Evolutionary conservation across 1,140 invertebrate genomes (phyloP).

Genomic region (Panagrolaimus sp.): DNA sequence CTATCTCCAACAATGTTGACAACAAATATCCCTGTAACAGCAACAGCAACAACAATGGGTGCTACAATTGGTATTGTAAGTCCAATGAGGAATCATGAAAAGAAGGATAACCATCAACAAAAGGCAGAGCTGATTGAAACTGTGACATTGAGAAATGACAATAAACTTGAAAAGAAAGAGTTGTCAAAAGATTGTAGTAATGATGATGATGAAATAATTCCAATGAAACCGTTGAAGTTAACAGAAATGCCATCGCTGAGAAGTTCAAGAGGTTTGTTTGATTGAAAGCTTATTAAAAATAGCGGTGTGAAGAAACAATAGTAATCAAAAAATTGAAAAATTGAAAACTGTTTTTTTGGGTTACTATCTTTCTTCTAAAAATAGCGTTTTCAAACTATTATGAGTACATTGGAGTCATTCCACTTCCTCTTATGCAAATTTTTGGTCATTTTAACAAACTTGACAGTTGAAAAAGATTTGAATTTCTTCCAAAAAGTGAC

Average conservation of each 20-base stretch:
- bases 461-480: too few species aligned
- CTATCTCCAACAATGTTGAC: neutral
- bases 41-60: conserved; percentile 18
- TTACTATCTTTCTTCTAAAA: too few species aligned
- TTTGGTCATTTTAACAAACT: too few species aligned
- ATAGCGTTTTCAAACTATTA: too few species aligned
- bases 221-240: conserved; percentile 4
- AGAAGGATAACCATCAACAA: neutral
- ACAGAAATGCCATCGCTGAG: conserved; percentile 11
- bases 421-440: too few species aligned
- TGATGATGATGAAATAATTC: neutral
- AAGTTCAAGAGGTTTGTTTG: neutral
- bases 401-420: too few species aligned
- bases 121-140: neutral
- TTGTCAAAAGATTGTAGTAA: neutral
- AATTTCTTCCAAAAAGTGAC: too few species aligned
- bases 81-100: conserved; percentile 19
- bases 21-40: conserved; percentile 2
- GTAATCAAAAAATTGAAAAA: too few species aligned
- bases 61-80: conserved; percentile 31
- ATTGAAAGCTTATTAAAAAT: too few species aligned
- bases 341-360: too few species aligned
- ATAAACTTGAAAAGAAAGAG: neutral
- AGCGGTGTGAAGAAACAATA: too few species aligned
- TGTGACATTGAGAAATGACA: neutral